Conservation (phyloP, 2,113 vertebrate species). For the Cryptoleucopteryx plumbea region DNA sequence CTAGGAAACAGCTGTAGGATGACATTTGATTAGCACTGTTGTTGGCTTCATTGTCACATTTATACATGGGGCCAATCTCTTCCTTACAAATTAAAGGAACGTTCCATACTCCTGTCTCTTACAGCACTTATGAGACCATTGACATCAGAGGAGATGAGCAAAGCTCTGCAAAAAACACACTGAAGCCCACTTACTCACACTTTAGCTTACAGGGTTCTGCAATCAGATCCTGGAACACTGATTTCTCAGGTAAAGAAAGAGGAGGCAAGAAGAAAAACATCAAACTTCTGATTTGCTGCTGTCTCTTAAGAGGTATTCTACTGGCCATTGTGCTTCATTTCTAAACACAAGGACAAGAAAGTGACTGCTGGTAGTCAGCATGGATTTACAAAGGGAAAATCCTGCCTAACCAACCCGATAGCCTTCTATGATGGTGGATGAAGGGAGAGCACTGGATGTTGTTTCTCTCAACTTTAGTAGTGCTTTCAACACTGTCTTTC, state of each 20-base stretch:
- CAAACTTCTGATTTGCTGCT: neutral
- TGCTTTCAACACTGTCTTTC: neutral
- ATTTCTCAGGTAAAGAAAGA: neutral
- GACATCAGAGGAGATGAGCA: neutral
- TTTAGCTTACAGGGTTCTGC: neutral
- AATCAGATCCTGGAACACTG: neutral
- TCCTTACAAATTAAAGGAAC: neutral
- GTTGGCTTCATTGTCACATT: neutral
- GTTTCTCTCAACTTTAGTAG: neutral
- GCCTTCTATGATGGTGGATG: neutral
- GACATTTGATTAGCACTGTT: neutral
- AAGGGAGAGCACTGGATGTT: neutral
- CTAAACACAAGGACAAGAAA: neutral
- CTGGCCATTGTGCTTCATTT: neutral
- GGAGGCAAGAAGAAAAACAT: neutral
- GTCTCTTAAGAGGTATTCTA: neutral
- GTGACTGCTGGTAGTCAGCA: neutral
- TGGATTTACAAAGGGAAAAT: neutral
- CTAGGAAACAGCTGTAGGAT: neutral
- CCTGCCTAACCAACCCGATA: neutral
- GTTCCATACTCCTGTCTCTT: neutral
- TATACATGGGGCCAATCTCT: neutral
- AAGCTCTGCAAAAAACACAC: neutral
- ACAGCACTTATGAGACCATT: neutral
- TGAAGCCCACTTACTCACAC: neutral